A percentile compares a stretch with the other conserved stretches of the same genome.
Conservation (phyloP, 1,140 invertebrate genomes). For the Drosophila gunungcola region DNA sequence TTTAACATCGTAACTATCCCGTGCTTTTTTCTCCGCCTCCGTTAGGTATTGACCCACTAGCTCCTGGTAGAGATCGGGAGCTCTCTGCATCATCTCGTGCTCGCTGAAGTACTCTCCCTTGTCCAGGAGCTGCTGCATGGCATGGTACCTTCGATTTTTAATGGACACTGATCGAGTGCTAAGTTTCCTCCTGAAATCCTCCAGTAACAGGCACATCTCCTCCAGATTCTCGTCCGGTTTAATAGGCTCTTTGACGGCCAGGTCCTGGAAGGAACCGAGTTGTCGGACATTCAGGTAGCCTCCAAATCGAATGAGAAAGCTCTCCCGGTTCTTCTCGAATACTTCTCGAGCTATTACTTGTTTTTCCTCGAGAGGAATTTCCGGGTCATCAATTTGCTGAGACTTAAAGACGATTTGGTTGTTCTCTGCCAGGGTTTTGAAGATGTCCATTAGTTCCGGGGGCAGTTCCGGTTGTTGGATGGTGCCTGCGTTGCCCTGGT, state of each 20-base stretch:
- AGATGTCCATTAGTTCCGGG: slow-evolving; percentile 59
- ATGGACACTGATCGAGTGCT: slow-evolving; percentile 86
- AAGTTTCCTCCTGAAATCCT: slow-evolving; percentile 86
- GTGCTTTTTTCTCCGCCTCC: slow-evolving; percentile 89
- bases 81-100: slow-evolving; percentile 95
- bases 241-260: slow-evolving; percentile 31
- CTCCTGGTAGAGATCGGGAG: slow-evolving; percentile 95
- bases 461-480: slow-evolving; percentile 13
- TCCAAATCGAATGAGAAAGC: slow-evolving; percentile 92
- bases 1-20: slow-evolving; percentile 87
- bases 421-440: slow-evolving; percentile 67
- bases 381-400: slow-evolving; percentile 91
- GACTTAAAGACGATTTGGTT: slow-evolving; percentile 88
- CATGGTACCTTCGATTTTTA: slow-evolving; percentile 93
- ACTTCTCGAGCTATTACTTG: slow-evolving; percentile 88
- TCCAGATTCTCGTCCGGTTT: slow-evolving; percentile 85
- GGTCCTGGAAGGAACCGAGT: slow-evolving; percentile 88
- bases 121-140: slow-evolving; percentile 90
- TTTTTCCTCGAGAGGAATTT: slow-evolving; percentile 90
- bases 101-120: slow-evolving; percentile 94
- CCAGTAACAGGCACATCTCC: slow-evolving; percentile 87
- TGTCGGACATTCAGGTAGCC: slow-evolving; percentile 89
- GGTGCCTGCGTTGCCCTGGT: not conserved
- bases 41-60: slow-evolving; percentile 93
- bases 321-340: slow-evolving; percentile 88